phyloP scores from a whole-genome alignment of 2,113 vertebrate species.

The Hippolais icterina region DNA sequence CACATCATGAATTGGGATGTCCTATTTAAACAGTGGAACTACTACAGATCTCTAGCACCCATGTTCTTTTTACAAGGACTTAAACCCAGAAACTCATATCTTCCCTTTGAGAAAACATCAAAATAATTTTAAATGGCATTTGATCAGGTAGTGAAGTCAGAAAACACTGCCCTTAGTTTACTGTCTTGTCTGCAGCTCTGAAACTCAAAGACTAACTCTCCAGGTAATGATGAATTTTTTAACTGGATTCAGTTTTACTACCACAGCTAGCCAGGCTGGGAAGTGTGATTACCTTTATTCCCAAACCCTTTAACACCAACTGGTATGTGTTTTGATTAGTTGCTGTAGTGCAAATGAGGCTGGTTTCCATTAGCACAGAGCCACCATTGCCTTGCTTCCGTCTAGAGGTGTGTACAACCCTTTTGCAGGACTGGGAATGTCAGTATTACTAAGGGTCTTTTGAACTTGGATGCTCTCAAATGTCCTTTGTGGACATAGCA shows the following conservation, averaged over 20 bases:
- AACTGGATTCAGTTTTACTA: neutral
- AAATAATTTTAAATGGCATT: neutral
- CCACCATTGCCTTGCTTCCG: neutral
- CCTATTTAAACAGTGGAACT: neutral
- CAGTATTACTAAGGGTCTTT: neutral
- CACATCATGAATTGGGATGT: neutral
- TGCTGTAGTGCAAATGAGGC: neutral
- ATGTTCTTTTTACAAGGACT: neutral
- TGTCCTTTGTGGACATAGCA: neutral
- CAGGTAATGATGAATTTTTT: neutral
- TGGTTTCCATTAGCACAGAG: neutral
- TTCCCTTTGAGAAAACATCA: neutral
- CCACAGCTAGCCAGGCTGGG: neutral
- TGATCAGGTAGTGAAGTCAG: neutral
- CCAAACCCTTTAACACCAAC: neutral
- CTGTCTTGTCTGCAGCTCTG: neutral
- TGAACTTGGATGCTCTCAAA: neutral
- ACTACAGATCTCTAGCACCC: neutral
- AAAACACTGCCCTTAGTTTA: neutral
- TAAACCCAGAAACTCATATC: neutral
- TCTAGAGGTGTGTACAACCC: neutral
- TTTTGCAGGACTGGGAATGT: neutral
- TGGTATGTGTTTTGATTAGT: fast-evolving
- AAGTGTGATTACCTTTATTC: neutral
- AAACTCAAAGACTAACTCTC: neutral